These are phyloP conservation scores for Ceratina calcarata DNA, from an alignment of 1,140 invertebrate genomes.

Conservation along the genomic window DNA sequence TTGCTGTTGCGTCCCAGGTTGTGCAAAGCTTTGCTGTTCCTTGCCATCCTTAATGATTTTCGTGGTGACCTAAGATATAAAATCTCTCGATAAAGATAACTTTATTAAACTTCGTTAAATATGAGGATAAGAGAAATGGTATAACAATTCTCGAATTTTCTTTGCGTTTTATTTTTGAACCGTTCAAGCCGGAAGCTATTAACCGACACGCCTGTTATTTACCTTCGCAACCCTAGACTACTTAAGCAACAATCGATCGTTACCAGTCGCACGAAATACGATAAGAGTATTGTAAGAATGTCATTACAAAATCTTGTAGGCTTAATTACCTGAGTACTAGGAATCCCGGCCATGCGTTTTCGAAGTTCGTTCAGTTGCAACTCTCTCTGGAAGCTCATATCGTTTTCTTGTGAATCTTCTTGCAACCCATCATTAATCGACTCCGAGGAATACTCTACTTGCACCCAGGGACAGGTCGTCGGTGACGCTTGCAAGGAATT, in stretches of 20 bases:
- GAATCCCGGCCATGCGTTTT: constrained; percentile 69
- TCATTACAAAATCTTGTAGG: not conserved
- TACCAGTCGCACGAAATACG: constrained; percentile 8
- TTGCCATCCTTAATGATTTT: constrained; percentile 35
- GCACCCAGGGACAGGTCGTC: constrained; percentile 73
- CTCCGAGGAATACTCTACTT: constrained; percentile 72
- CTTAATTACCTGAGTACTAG: constrained; percentile 61
- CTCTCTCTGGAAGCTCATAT: constrained; percentile 71
- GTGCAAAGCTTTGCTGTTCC: constrained; percentile 22
- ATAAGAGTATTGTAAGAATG: not conserved
- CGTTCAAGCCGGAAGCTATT: constrained; percentile 43
- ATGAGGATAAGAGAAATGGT: not conserved
- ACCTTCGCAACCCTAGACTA: constrained; percentile 50
- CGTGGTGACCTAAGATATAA: constrained; percentile 47
- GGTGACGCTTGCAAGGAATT: constrained; percentile 68
- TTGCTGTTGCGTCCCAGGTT: constrained; percentile 52
- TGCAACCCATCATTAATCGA: constrained; percentile 58
- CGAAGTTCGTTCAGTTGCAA: constrained; percentile 71
- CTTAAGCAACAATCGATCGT: constrained; percentile 19
- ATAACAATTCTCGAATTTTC: not conserved
- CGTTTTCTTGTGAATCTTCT: constrained; percentile 67
- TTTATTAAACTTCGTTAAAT: not conserved
- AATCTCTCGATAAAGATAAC: not conserved
- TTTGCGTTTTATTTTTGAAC: constrained; percentile 27
- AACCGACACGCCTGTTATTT: constrained; percentile 54